Evolutionary conservation across 2,797 vertebrate genomes (phyloP).

Genomic region (Falco rusticolus): DNA sequence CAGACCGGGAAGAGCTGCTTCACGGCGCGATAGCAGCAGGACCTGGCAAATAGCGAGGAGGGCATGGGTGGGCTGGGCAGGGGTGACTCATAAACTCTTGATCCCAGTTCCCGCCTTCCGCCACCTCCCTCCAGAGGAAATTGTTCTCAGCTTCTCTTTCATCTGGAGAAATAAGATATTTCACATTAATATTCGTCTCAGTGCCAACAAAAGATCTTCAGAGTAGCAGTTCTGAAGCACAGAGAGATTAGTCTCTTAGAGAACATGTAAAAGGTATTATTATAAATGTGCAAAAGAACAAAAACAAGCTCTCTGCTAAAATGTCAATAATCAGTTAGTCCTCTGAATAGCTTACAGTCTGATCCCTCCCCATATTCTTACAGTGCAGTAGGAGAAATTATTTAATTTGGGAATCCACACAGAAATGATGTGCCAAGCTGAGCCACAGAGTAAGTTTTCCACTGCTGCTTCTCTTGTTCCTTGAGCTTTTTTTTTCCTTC

Average conservation of each 20-base stretch:
- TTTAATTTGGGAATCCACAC: slow-evolving; percentile 44
- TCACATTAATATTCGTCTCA: slow-evolving; percentile 43
- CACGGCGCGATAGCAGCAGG: not conserved
- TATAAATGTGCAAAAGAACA: slow-evolving; percentile 37
- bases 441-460: not conserved
- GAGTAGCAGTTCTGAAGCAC: slow-evolving; percentile 45
- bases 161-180: slow-evolving; percentile 53
- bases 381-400: slow-evolving; percentile 9
- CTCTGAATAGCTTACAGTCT: slow-evolving; percentile 35
- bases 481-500: not conserved
- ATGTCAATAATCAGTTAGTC: slow-evolving; percentile 11
- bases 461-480: not conserved
- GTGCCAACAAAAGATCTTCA: slow-evolving; percentile 64
- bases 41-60: accelerated
- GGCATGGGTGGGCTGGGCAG: not conserved
- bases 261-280: slow-evolving; percentile 63
- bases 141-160: slow-evolving; percentile 51
- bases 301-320: slow-evolving; percentile 38
- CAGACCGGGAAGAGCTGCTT: not conserved
- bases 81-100: slow-evolving; percentile 5
- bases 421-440: not conserved
- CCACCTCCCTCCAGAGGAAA: not conserved
- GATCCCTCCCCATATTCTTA: slow-evolving; percentile 48
- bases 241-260: slow-evolving; percentile 44
- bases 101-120: slow-evolving; percentile 12